Conservation (phyloP, 2,797 vertebrate genomes). For the Protosalanx chinensis region DNA sequence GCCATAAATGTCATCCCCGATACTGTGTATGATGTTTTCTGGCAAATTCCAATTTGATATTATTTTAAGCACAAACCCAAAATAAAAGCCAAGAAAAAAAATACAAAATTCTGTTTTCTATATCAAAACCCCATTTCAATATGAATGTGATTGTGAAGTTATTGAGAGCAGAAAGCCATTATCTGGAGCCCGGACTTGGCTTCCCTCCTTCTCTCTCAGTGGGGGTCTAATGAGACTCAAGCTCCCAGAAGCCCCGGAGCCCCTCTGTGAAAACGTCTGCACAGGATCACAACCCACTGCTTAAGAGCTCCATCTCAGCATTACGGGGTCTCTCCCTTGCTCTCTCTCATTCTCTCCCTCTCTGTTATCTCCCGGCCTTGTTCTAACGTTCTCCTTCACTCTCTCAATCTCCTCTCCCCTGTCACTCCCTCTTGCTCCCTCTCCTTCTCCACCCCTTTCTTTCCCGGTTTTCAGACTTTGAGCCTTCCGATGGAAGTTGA, state of each 20-base stretch:
- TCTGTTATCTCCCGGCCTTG: too few relatives aligned
- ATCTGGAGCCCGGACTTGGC: slow-evolving; percentile 30
- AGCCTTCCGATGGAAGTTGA: neutral
- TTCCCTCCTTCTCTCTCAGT: slow-evolving; percentile 28
- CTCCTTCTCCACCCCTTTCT: neutral
- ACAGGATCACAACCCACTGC: neutral
- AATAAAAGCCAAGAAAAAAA: too few relatives aligned
- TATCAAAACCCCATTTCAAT: slow-evolving; percentile 23
- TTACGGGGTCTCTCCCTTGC: neutral
- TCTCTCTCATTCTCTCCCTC: neutral
- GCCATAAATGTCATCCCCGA: too few relatives aligned
- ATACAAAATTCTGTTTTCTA: neutral
- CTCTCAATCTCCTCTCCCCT: neutral
- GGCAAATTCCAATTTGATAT: too few relatives aligned
- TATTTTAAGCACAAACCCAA: too few relatives aligned
- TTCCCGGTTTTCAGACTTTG: neutral
- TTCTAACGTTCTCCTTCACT: neutral
- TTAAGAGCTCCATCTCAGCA: neutral
- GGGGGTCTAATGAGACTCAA: slow-evolving; percentile 39
- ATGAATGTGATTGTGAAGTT: slow-evolving; percentile 25
- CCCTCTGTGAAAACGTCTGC: slow-evolving; percentile 23
- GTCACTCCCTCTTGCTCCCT: neutral
- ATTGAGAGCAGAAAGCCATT: slow-evolving; percentile 23
- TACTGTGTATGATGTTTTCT: too few relatives aligned
- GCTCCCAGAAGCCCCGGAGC: slow-evolving; percentile 14